These are phyloP conservation scores for cattle (Bos taurus) DNA, from an alignment of 2,113 vertebrate species.

Conservation along the genomic window ARS-UCD2.0 NC_037347.1:3948501-3949000, in stretches of 20 bases:
- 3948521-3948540: background rate
- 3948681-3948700: background rate
- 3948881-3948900: fast-evolving
- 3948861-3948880: fast-evolving
- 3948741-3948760: fast-evolving
- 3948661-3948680: background rate
- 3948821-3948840: fast-evolving
- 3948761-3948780: background rate
- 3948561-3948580: fast-evolving
- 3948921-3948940: background rate
- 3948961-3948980: background rate
- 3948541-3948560: background rate
- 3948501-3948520: background rate
- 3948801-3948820: background rate
- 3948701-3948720: background rate
- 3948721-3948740: background rate
- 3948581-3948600: background rate
- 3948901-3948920: background rate
- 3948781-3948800: background rate
- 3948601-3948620: background rate
- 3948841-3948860: fast-evolving
- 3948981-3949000: background rate
- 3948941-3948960: fast-evolving
- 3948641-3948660: background rate
- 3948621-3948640: fast-evolving